phyloP scores from a whole-genome alignment of 2,888 invertebrate species.

The Herminia tarsipennalis region DNA sequence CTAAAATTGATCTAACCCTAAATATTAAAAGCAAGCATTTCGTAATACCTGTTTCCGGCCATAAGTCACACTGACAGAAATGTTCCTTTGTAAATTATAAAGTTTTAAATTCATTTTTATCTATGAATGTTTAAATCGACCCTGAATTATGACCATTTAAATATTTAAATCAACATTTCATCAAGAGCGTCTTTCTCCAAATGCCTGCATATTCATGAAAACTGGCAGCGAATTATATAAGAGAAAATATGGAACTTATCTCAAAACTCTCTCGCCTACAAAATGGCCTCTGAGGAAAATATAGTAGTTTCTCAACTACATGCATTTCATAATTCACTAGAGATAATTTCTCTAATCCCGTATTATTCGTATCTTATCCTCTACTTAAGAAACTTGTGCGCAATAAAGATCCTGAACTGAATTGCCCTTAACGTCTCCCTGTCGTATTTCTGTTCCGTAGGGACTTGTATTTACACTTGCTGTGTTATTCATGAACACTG shows the following conservation, averaged over 20 bases:
- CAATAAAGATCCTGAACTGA: constrained; percentile 74
- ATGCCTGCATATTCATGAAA: background rate
- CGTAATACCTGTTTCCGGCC: too few species aligned
- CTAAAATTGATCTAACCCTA: too few species aligned
- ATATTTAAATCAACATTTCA: constrained; percentile 11
- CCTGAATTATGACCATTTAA: background rate
- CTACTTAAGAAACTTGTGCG: constrained; percentile 64
- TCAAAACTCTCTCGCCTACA: background rate
- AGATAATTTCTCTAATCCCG: constrained; percentile 63
- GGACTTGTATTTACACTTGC: constrained; percentile 72
- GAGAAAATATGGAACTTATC: constrained; percentile 9
- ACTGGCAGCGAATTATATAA: constrained; percentile 7
- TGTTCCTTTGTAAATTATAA: too few species aligned
- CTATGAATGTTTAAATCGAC: too few species aligned
- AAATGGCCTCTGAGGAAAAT: constrained; percentile 9
- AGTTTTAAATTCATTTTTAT: too few species aligned
- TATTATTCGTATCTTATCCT: constrained; percentile 64
- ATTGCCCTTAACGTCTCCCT: constrained; percentile 60
- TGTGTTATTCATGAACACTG: constrained; percentile 78
- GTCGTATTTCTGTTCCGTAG: constrained; percentile 55
- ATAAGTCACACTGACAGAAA: too few species aligned
- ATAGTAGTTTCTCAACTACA: constrained; percentile 40
- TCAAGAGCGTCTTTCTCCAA: background rate
- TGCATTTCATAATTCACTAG: constrained; percentile 58
- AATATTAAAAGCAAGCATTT: too few species aligned